Percentiles rank a stretch among this genome's conserved stretches.
These are phyloP conservation scores for Hyposmocoma kahamanoa DNA, from an alignment of 1,140 invertebrate species.

Conservation along the genomic window DNA sequence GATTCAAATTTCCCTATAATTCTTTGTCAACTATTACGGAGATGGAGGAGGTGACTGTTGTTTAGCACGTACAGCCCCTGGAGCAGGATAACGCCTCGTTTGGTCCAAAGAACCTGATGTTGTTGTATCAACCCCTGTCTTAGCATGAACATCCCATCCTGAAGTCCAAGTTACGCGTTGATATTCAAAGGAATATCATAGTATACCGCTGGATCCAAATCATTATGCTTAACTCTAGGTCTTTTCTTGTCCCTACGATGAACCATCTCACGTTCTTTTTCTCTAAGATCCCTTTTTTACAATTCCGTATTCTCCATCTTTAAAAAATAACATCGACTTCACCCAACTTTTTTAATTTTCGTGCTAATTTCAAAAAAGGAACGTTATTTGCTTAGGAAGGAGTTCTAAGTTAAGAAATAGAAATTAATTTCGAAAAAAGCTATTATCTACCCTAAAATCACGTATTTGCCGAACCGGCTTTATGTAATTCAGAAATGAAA, in stretches of 20 bases:
- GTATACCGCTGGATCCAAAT: conserved; percentile 89
- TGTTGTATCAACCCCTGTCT: conserved; percentile 90
- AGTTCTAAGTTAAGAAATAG: no score
- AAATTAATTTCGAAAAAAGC: no score
- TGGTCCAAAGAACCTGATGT: conserved; percentile 91
- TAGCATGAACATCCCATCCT: conserved; percentile 79
- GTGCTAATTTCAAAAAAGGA: no score
- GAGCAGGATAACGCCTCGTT: conserved; percentile 93
- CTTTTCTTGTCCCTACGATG: conserved; percentile 56
- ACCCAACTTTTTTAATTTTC: no score
- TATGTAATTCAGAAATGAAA: no score
- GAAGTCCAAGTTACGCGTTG: conserved; percentile 89
- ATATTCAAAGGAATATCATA: conserved; percentile 88
- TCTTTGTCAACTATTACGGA: no score
- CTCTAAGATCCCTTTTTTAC: conserved; percentile 35
- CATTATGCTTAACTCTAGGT: conserved; percentile 74
- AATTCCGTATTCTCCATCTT: no score
- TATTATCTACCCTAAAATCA: no score
- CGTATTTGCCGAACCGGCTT: no score
- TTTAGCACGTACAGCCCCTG: conserved; percentile 85
- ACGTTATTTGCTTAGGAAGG: no score
- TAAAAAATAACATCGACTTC: no score
- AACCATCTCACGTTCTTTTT: conserved; percentile 41
- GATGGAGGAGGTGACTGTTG: conserved; percentile 32
- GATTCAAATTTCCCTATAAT: no score